Conservation (phyloP, 2,888 invertebrate genomes). For the Teinopalpus imperialis region DNA sequence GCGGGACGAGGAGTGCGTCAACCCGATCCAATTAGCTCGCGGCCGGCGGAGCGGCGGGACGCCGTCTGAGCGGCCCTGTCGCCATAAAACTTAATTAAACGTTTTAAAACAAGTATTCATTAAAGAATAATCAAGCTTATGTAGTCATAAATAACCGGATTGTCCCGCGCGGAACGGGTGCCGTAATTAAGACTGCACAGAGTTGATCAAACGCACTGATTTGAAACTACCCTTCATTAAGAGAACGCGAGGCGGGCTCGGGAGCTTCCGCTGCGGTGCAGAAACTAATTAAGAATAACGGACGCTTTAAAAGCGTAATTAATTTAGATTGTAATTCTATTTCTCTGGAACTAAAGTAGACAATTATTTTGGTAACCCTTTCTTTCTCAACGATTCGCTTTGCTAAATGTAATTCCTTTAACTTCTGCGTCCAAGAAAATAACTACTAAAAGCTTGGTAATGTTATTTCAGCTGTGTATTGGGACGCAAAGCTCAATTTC, state of each 20-base stretch:
- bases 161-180: conserved; percentile 80
- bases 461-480: background rate
- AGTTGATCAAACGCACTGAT: conserved; percentile 83
- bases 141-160: conserved; percentile 83
- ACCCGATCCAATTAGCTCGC: conserved; percentile 81
- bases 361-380: conserved; percentile 81
- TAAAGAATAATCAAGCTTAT: conserved; percentile 83
- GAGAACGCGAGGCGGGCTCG: conserved; percentile 65
- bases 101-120: conserved; percentile 83
- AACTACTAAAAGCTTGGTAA: conserved; percentile 20
- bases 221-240: conserved; percentile 82
- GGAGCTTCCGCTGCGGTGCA: conserved; percentile 80
- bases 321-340: conserved; percentile 83
- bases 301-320: conserved; percentile 82
- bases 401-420: conserved; percentile 75
- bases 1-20: conserved; percentile 66
- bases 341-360: conserved; percentile 79
- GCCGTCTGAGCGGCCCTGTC: conserved; percentile 72
- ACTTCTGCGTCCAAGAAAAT: conserved; percentile 72
- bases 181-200: conserved; percentile 82
- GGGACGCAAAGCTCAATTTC: background rate
- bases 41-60: conserved; percentile 78
- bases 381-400: conserved; percentile 77
- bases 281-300: conserved; percentile 83
- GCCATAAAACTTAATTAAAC: conserved; percentile 83